Evolutionary conservation across 2,888 invertebrate species (phyloP).

Genomic region (Xylophagus ater): DNA sequence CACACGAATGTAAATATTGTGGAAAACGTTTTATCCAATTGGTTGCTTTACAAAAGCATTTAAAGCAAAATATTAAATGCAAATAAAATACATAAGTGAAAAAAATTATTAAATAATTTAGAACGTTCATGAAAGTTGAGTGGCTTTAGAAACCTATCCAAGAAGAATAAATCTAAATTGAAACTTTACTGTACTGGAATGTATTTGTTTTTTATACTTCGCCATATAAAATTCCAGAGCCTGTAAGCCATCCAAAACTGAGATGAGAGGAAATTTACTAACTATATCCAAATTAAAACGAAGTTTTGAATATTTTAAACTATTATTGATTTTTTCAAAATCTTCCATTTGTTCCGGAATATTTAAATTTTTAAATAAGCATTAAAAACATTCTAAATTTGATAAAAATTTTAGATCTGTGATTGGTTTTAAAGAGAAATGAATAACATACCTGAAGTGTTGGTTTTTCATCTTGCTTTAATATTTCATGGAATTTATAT

Average conservation of each 20-base stretch:
- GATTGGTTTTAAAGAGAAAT: neutral
- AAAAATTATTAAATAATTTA: too few species aligned
- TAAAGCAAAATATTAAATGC: constrained; percentile 11
- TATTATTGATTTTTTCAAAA: constrained; percentile 62
- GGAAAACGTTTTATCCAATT: constrained; percentile 15
- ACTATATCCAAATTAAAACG: constrained; percentile 62
- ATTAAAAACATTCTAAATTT: constrained; percentile 65
- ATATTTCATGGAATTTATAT: constrained; percentile 77
- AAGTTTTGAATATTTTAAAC: constrained; percentile 63
- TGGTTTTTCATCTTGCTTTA: constrained; percentile 65
- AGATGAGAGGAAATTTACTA: constrained; percentile 54
- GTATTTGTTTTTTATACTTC: too few species aligned
- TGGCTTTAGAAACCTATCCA: too few species aligned
- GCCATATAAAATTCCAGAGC: constrained; percentile 68
- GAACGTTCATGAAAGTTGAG: too few species aligned
- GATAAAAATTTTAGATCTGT: constrained; percentile 1
- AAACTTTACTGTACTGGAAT: too few species aligned
- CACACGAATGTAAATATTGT: constrained; percentile 11
- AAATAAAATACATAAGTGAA: too few species aligned
- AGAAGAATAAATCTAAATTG: too few species aligned
- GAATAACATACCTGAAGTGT: constrained; percentile 38
- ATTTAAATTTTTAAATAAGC: constrained; percentile 60
- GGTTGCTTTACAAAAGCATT: constrained; percentile 12
- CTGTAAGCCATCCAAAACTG: constrained; percentile 87
- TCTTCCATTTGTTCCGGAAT: constrained; percentile 49